Evolutionary conservation across 2,888 invertebrate species (phyloP).

Genomic region (Cataglyphis albicans): DNA sequence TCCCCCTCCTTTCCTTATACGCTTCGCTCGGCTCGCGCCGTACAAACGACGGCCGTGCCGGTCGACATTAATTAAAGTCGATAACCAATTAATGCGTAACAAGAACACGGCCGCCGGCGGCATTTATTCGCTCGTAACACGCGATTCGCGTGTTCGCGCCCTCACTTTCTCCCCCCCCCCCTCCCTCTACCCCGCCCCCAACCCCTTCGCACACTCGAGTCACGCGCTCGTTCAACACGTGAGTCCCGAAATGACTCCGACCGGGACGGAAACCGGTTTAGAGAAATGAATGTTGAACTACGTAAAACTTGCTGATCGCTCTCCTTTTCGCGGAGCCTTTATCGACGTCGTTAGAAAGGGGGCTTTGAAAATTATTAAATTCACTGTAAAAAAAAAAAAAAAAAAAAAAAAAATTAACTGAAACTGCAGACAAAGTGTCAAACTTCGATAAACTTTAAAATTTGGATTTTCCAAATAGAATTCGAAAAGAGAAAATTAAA

Average conservation of each 20-base stretch:
- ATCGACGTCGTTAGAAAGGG: background rate
- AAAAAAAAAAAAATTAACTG: no score
- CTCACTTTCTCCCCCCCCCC: no score
- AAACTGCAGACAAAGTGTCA: no score
- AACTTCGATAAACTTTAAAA: no score
- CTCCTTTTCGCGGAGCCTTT: conserved; percentile 2
- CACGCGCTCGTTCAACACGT: no score
- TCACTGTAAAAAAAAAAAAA: no score
- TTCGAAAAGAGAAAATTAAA: background rate
- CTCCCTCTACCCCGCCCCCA: no score
- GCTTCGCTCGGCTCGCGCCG: conserved; percentile 30
- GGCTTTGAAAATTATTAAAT: background rate
- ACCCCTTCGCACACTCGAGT: no score
- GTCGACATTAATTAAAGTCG: conserved; percentile 57
- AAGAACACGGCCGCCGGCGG: conserved; percentile 34
- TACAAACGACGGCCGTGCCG: conserved; percentile 22
- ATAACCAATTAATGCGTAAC: conserved; percentile 61
- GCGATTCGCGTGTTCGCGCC: conserved; percentile 28
- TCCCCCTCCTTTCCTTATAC: background rate
- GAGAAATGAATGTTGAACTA: no score
- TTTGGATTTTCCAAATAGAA: background rate
- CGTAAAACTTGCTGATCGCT: conserved; percentile 9
- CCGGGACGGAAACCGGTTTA: no score
- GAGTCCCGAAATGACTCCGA: no score
- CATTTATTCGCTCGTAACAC: conserved; percentile 49